These are phyloP conservation scores for Campoplex capitator DNA, from an alignment of 2,888 invertebrate species.

Conservation along the genomic window DNA sequence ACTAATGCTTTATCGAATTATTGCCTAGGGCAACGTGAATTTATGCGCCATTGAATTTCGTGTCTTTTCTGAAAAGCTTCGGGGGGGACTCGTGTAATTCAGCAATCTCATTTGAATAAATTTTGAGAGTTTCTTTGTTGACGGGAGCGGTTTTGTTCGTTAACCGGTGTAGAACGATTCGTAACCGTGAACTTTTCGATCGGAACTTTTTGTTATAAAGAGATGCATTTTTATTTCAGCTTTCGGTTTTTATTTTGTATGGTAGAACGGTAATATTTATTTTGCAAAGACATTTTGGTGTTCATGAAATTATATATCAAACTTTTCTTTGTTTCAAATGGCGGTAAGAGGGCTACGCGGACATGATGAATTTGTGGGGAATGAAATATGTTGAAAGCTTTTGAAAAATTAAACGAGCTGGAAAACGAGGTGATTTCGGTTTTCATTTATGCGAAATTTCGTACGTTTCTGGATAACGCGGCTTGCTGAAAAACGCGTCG, in stretches of 20 bases:
- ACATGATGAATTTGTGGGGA: background rate
- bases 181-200: background rate
- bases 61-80: background rate
- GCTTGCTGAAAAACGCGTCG: background rate
- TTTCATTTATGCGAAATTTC: background rate
- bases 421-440: background rate
- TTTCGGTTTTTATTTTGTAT: background rate
- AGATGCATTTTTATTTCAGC: background rate
- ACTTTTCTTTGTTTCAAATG: background rate
- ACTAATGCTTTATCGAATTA: conserved; percentile 45
- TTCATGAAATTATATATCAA: background rate
- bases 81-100: background rate
- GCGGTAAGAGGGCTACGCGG: background rate
- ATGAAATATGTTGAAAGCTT: background rate
- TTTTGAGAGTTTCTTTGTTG: background rate
- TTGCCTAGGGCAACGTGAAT: conserved; percentile 23
- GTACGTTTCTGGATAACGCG: background rate
- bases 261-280: background rate
- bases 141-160: background rate
- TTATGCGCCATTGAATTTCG: conserved; percentile 3
- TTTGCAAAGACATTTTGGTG: background rate
- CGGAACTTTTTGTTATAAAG: background rate
- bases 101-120: background rate
- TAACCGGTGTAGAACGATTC: background rate
- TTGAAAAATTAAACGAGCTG: background rate